Evolutionary conservation across 2,888 invertebrate species (phyloP).

Genomic region (Deilephila porcellus): DNA sequence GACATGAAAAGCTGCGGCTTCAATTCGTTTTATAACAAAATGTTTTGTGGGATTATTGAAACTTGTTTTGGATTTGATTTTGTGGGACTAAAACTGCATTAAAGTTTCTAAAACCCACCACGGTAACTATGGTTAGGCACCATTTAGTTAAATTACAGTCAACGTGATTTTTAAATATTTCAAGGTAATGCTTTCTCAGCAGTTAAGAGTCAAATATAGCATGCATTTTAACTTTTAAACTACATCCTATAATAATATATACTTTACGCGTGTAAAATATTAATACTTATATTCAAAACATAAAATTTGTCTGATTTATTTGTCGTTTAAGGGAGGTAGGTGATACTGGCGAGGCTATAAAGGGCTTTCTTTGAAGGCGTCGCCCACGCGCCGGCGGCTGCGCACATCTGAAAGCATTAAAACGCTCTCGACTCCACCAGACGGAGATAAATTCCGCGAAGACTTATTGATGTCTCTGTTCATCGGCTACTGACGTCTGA

Average conservation of each 20-base stretch:
- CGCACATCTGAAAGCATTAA: slow-evolving; percentile 14
- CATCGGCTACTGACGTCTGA: slow-evolving; percentile 49
- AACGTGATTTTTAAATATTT: too few relatives aligned
- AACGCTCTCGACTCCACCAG: slow-evolving; percentile 19
- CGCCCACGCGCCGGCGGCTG: slow-evolving; percentile 23
- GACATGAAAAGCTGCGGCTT: too few relatives aligned
- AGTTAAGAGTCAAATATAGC: neutral
- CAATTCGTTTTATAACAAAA: too few relatives aligned
- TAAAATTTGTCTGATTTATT: slow-evolving; percentile 12
- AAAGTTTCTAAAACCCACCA: neutral
- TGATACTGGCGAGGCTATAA: slow-evolving; percentile 15
- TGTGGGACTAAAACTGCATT: neutral
- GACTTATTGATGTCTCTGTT: slow-evolving; percentile 54
- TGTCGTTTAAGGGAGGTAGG: slow-evolving; percentile 2
- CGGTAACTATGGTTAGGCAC: too few relatives aligned
- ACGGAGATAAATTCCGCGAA: slow-evolving; percentile 51
- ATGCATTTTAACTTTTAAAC: neutral
- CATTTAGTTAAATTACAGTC: too few relatives aligned
- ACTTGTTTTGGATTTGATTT: too few relatives aligned
- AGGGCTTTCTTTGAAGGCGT: slow-evolving; percentile 19
- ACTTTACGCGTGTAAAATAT: neutral
- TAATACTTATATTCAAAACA: slow-evolving; percentile 4
- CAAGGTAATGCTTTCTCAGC: too few relatives aligned
- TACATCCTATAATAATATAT: neutral
- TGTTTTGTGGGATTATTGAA: too few relatives aligned